phyloP scores from a whole-genome alignment of 2,888 invertebrate genomes.

The Meiosimyza platycephala region DNA sequence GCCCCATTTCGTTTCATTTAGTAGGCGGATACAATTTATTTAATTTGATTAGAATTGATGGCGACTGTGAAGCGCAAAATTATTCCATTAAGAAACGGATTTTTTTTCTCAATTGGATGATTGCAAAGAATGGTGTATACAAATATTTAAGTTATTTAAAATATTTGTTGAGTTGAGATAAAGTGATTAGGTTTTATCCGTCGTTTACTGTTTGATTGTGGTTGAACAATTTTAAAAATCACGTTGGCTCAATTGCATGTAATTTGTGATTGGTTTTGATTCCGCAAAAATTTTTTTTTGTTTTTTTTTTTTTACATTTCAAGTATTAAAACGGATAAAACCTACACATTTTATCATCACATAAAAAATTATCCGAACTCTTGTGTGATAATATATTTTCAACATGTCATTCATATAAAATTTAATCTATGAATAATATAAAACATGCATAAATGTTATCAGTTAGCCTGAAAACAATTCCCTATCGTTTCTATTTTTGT shows the following conservation, averaged over 20 bases:
- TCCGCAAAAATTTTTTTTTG: neutral
- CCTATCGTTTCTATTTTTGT: too few species aligned
- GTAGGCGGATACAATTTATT: conserved; percentile 28
- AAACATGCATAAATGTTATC: too few species aligned
- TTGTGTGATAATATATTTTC: too few species aligned
- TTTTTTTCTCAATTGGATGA: too few species aligned
- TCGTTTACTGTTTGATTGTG: neutral
- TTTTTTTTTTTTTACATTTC: too few species aligned
- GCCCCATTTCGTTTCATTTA: neutral
- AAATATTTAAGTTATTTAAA: neutral
- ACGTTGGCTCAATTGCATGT: conserved; percentile 9
- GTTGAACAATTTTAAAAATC: neutral
- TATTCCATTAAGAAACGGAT: conserved; percentile 5
- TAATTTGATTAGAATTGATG: conserved; percentile 32
- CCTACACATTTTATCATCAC: too few species aligned
- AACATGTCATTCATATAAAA: too few species aligned
- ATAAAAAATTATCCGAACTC: too few species aligned
- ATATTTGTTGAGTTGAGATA: too few species aligned
- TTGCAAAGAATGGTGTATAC: conserved; percentile 9
- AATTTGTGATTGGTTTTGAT: conserved; percentile 28
- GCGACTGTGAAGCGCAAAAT: conserved; percentile 7
- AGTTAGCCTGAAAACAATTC: too few species aligned
- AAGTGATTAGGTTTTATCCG: neutral
- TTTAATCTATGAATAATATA: too few species aligned
- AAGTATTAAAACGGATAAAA: too few species aligned